A percentile compares a stretch with the other conserved stretches of the same genome.
Evolutionary conservation across 2,113 vertebrate genomes (phyloP).

Genomic region (Hippocampus guttulatus): DNA sequence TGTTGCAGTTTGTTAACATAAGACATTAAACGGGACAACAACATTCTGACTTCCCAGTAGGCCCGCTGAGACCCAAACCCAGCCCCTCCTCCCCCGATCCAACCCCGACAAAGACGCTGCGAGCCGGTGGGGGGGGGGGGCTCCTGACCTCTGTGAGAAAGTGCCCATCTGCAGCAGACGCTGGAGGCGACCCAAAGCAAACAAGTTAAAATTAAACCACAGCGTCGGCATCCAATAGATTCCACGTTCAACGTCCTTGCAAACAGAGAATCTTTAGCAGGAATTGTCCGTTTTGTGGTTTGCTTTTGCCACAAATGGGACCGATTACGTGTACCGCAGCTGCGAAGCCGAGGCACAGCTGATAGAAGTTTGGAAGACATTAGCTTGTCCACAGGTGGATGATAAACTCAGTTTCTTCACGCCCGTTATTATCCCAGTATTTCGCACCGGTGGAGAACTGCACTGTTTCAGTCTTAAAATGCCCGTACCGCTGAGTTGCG

Average conservation of each 20-base stretch:
- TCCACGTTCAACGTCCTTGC: slow-evolving; percentile 60
- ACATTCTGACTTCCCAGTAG: slow-evolving; percentile 21
- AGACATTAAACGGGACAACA: slow-evolving; percentile 4
- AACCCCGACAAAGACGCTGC: slow-evolving; percentile 20
- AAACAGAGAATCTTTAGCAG: slow-evolving; percentile 63
- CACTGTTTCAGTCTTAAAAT: too few species aligned
- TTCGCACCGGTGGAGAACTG: background rate
- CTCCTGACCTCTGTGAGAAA: slow-evolving; percentile 66
- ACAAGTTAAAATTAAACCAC: slow-evolving; percentile 75
- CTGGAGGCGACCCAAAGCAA: slow-evolving; percentile 71
- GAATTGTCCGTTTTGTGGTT: slow-evolving; percentile 56
- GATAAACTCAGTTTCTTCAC: background rate
- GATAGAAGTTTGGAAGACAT: slow-evolving; percentile 5
- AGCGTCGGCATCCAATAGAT: slow-evolving; percentile 50
- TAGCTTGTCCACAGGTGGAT: slow-evolving; percentile 5
- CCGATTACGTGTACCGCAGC: slow-evolving; percentile 35
- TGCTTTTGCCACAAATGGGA: slow-evolving; percentile 31
- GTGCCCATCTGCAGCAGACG: slow-evolving; percentile 63
- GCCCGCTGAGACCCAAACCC: slow-evolving; percentile 25
- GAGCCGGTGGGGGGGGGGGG: slow-evolving; percentile 12
- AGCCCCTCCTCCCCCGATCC: slow-evolving; percentile 19
- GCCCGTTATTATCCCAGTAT: background rate
- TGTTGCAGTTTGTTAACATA: background rate
- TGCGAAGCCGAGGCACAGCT: slow-evolving; percentile 14
- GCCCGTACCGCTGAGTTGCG: too few species aligned